These are phyloP conservation scores for Teleopsis dalmanni DNA, from an alignment of 1,140 invertebrate species.

Conservation along the genomic window DNA sequence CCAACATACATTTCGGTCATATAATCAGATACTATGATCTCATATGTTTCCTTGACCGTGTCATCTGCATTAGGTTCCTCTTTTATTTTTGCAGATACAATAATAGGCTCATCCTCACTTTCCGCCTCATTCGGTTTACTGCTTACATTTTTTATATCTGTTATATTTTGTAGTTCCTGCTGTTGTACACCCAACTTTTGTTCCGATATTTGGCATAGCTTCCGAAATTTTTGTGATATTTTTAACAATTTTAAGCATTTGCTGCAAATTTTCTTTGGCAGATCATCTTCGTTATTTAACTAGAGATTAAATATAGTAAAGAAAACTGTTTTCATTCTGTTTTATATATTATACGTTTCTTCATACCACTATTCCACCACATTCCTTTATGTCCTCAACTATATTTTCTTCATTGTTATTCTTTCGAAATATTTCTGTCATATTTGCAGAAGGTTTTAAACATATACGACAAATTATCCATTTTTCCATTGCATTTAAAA, in stretches of 20 bases:
- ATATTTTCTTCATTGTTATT: neutral
- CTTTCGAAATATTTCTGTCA: slow-evolving; percentile 16
- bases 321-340: neutral
- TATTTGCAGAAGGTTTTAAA: slow-evolving; percentile 18
- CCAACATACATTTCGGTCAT: too few species aligned
- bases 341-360: neutral
- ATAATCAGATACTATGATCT: too few species aligned
- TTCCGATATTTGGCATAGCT: slow-evolving; percentile 22
- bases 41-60: too few species aligned
- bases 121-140: too few species aligned
- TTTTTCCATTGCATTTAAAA: neutral
- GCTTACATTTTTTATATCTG: too few species aligned
- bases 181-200: neutral
- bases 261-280: slow-evolving; percentile 24
- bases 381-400: slow-evolving; percentile 6
- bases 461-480: slow-evolving; percentile 25
- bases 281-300: slow-evolving; percentile 13
- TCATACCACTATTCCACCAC: slow-evolving; percentile 5
- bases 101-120: too few species aligned
- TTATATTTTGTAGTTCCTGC: neutral
- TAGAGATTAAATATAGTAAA: slow-evolving; percentile 9
- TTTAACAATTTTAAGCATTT: slow-evolving; percentile 22
- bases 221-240: slow-evolving; percentile 22
- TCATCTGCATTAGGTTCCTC: too few species aligned
- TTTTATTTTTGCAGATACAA: too few species aligned